Conservation (phyloP, 2,888 invertebrate genomes). For the Schizaphis graminum region DNA sequence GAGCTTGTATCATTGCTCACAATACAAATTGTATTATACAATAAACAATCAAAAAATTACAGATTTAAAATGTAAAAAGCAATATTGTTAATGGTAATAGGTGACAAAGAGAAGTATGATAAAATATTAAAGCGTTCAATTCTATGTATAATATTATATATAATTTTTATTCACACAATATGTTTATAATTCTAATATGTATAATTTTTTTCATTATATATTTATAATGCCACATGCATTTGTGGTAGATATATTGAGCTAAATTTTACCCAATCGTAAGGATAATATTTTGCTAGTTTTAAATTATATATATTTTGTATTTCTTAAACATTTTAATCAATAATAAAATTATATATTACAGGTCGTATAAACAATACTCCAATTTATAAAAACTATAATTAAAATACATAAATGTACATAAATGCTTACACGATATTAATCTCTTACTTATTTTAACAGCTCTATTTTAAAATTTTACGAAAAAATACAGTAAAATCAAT, state of each 20-base stretch:
- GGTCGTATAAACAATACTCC: background rate
- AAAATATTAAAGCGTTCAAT: background rate
- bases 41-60: background rate
- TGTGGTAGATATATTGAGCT: constrained; percentile 41
- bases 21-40: background rate
- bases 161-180: constrained; percentile 28
- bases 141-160: background rate
- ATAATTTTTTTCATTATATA: constrained; percentile 1
- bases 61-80: background rate
- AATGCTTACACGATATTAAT: background rate
- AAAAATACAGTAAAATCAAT: background rate
- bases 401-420: constrained; percentile 19
- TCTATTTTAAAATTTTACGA: background rate
- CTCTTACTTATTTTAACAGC: background rate
- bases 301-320: constrained; percentile 5
- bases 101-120: background rate
- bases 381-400: constrained; percentile 40
- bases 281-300: constrained; percentile 18
- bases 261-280: constrained; percentile 15
- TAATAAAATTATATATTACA: constrained; percentile 48
- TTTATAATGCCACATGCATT: background rate
- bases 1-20: background rate
- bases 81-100: background rate
- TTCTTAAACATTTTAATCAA: constrained; percentile 27
- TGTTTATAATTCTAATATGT: constrained; percentile 4